Evolutionary conservation across 2,888 invertebrate species (phyloP).

Genomic region (Patella pellucida): DNA sequence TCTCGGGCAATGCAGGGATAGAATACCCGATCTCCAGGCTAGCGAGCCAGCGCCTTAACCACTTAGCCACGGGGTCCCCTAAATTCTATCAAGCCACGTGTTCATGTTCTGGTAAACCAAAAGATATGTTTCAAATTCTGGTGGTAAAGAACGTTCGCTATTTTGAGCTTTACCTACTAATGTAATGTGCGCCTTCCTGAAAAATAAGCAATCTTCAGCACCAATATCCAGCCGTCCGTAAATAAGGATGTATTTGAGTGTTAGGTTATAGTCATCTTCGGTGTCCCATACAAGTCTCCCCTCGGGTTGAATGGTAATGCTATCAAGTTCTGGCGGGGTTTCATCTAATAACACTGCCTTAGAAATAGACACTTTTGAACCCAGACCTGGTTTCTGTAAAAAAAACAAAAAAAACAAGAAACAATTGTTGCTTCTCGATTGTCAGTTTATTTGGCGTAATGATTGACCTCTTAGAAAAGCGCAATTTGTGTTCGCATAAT

Average conservation of each 20-base stretch:
- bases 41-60: no score
- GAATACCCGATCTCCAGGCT: no score
- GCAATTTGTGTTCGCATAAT: no score
- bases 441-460: no score
- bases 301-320: conserved; percentile 25
- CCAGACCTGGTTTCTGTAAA: conserved; percentile 9
- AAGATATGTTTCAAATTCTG: no score
- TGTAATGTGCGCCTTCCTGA: conserved; percentile 34
- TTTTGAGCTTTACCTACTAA: conserved; percentile 31
- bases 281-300: conserved; percentile 35
- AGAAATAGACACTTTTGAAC: conserved; percentile 20
- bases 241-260: conserved; percentile 29
- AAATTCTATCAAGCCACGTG: no score
- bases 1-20: no score
- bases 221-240: conserved; percentile 46
- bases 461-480: no score
- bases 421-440: no score
- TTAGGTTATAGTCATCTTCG: conserved; percentile 24
- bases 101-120: no score
- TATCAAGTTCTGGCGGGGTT: conserved; percentile 29
- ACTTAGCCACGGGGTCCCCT: no score
- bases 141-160: no score
- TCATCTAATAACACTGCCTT: conserved; percentile 28
- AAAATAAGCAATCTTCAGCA: conserved; percentile 39
- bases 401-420: not conserved